phyloP scores from a whole-genome alignment of 1,140 invertebrate species.

The Bombus affinis region DNA sequence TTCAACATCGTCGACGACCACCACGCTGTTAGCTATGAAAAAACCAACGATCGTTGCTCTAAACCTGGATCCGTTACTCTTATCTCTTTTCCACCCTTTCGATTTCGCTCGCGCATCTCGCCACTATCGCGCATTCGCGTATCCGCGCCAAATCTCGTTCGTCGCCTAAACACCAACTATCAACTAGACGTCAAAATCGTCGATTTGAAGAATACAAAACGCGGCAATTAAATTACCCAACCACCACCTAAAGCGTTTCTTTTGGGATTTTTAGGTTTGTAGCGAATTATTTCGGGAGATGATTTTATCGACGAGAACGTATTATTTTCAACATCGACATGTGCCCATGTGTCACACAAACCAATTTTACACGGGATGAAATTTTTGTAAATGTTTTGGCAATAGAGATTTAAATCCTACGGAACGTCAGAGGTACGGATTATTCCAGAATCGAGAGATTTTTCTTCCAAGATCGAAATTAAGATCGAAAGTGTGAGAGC shows the following conservation, averaged over 20 bases:
- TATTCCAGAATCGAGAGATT: background rate
- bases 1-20: background rate
- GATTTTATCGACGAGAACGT: background rate
- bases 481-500: background rate
- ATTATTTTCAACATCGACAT: background rate
- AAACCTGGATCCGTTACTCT: constrained; percentile 47
- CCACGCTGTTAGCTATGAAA: constrained; percentile 24
- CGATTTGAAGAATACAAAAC: background rate
- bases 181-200: background rate
- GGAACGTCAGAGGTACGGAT: background rate
- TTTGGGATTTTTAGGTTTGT: background rate
- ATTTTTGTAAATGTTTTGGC: background rate
- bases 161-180: background rate
- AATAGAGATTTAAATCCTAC: background rate
- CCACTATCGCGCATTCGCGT: constrained; percentile 25
- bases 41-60: constrained; percentile 34
- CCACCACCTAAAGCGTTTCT: background rate
- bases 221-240: background rate
- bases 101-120: background rate
- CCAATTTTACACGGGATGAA: background rate
- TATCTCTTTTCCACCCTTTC: constrained; percentile 13
- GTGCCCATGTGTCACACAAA: background rate
- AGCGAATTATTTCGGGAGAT: background rate
- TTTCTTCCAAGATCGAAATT: background rate
- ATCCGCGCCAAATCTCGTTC: constrained; percentile 11